These are phyloP conservation scores for Chrysolina americana DNA, from an alignment of 2,888 invertebrate species.

Conservation along the genomic window DNA sequence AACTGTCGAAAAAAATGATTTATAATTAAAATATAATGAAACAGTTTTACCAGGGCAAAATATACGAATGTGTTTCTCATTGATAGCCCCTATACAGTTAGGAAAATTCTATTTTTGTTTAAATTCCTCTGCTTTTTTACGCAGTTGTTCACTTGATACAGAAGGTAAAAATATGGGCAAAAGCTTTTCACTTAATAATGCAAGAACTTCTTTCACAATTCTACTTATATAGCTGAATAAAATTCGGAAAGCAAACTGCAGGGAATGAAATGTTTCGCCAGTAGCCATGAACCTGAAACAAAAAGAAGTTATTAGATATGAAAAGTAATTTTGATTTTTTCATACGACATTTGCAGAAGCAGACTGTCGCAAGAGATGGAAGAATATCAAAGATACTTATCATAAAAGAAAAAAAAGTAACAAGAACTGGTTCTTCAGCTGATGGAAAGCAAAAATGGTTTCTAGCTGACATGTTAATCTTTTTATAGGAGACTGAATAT, in stretches of 20 bases:
- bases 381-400: slow-evolving; percentile 20
- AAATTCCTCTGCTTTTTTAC: slow-evolving; percentile 28
- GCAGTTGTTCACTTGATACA: slow-evolving; percentile 24
- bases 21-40: too few relatives aligned
- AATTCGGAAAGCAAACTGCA: slow-evolving; percentile 19
- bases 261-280: slow-evolving; percentile 18
- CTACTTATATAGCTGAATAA: slow-evolving; percentile 22
- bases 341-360: slow-evolving; percentile 27
- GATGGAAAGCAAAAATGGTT: slow-evolving; percentile 7
- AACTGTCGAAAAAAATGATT: too few relatives aligned
- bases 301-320: not conserved
- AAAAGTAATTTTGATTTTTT: not conserved
- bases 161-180: slow-evolving; percentile 27
- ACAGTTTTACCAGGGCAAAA: too few relatives aligned
- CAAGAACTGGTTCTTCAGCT: slow-evolving; percentile 21
- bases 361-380: slow-evolving; percentile 19
- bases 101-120: slow-evolving; percentile 29
- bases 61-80: slow-evolving; percentile 20
- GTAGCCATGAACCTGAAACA: slow-evolving; percentile 17
- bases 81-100: too few relatives aligned
- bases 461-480: slow-evolving; percentile 7
- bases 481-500: slow-evolving; percentile 3
- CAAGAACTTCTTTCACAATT: slow-evolving; percentile 15
- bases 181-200: slow-evolving; percentile 14
- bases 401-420: slow-evolving; percentile 29